A percentile compares a stretch with the other conserved stretches of the same genome.
phyloP scores from a whole-genome alignment of 1,140 invertebrate species.

The Matsumurasca onukii region DNA sequence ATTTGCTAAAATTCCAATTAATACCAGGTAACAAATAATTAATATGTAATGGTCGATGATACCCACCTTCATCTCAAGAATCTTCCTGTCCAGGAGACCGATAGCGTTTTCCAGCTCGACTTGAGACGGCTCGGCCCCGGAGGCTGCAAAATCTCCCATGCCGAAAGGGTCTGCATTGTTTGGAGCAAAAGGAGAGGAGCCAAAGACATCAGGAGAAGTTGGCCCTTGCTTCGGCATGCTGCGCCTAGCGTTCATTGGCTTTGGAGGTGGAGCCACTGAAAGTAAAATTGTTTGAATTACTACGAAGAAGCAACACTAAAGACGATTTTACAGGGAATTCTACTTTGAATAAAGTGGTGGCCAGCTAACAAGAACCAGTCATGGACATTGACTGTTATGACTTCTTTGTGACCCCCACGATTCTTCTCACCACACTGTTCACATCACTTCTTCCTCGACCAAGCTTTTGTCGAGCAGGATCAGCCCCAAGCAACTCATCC shows the following conservation, averaged over 20 bases:
- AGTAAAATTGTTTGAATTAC: too few species aligned
- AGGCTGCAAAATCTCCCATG: constrained; percentile 70
- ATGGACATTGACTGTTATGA: too few species aligned
- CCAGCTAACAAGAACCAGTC: too few species aligned
- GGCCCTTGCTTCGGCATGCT: constrained; percentile 29
- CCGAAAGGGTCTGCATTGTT: constrained; percentile 65
- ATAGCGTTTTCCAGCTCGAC: constrained; percentile 69
- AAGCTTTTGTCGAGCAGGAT: too few species aligned
- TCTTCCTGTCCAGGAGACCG: constrained; percentile 73
- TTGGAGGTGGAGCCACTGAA: constrained; percentile 41
- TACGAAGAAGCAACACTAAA: too few species aligned
- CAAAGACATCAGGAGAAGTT: constrained; percentile 36
- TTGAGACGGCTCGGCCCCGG: constrained; percentile 51
- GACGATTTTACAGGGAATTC: too few species aligned
- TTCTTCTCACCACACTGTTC: too few species aligned
- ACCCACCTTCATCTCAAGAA: constrained; percentile 78
- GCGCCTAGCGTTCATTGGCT: constrained; percentile 35
- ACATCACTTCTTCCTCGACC: too few species aligned
- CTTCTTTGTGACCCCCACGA: too few species aligned
- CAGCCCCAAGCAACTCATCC: too few species aligned
- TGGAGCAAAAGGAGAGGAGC: constrained; percentile 35
- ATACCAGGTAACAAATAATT: background rate
- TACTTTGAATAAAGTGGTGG: too few species aligned
- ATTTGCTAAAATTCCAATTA: background rate
- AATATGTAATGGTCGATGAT: background rate